A percentile compares a stretch with the other conserved stretches of the same genome.
Evolutionary conservation across 2,888 invertebrate genomes (phyloP).

Genomic region (Cephus pulcher): DNA sequence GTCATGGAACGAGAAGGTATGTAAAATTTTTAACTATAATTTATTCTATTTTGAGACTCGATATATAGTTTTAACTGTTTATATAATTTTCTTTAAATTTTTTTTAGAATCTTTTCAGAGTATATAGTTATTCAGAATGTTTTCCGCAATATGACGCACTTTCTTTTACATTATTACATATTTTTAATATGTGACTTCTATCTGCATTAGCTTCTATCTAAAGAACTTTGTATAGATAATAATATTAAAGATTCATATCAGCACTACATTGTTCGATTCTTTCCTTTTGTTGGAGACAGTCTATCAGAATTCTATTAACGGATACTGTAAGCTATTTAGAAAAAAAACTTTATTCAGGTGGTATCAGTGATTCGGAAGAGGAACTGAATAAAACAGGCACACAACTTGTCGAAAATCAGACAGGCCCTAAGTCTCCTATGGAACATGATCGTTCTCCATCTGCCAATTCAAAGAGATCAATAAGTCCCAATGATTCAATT

Average conservation of each 20-base stretch:
- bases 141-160: not conserved
- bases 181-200: too few relatives aligned
- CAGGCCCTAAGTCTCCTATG: conserved; percentile 8
- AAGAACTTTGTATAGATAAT: not conserved
- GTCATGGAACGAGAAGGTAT: not conserved
- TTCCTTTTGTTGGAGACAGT: not conserved
- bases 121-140: not conserved
- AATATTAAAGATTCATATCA: not conserved
- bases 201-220: not conserved
- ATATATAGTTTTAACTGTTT: not conserved
- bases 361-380: conserved; percentile 46
- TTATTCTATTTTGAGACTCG: not conserved
- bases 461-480: conserved; percentile 36
- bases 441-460: conserved; percentile 38
- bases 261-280: not conserved
- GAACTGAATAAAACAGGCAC: conserved; percentile 32
- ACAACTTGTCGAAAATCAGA: conserved; percentile 3
- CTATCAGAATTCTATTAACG: not conserved
- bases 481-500: conserved; percentile 28
- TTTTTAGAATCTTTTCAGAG: not conserved
- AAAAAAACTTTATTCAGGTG: conserved; percentile 26
- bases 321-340: not conserved
- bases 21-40: not conserved
- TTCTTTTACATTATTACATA: not conserved
- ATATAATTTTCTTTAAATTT: not conserved